phyloP scores from a whole-genome alignment of 2,888 invertebrate species.

The Nesidiocoris tenuis region DNA sequence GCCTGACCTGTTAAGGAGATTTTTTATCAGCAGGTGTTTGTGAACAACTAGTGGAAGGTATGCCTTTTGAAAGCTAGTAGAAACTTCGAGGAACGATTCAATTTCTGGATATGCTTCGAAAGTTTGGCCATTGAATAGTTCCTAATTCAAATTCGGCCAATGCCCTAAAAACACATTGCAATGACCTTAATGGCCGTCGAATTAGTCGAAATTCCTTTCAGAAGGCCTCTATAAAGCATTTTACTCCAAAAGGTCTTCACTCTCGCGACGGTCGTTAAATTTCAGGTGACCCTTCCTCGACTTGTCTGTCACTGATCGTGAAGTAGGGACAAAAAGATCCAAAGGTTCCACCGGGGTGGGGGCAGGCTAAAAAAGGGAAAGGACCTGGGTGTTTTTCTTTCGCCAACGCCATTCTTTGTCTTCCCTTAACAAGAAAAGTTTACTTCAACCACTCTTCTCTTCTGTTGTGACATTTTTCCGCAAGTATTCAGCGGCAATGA shows the following conservation, averaged over 20 bases:
- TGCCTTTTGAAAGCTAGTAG: too few relatives aligned
- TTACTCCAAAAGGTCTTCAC: constrained; percentile 45
- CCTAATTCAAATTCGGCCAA: too few relatives aligned
- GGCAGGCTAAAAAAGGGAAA: neutral
- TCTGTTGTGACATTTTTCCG: constrained; percentile 40
- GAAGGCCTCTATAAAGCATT: too few relatives aligned
- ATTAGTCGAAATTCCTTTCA: too few relatives aligned
- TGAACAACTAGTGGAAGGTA: too few relatives aligned
- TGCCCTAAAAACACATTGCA: too few relatives aligned
- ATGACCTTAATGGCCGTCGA: too few relatives aligned
- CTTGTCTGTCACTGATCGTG: neutral
- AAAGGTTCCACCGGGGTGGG: neutral
- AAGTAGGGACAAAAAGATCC: neutral
- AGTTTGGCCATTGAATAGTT: too few relatives aligned
- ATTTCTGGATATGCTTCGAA: too few relatives aligned
- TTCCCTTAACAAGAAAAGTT: constrained; percentile 41
- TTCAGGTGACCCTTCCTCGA: constrained; percentile 14
- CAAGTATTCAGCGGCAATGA: constrained; percentile 18
- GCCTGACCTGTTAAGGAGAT: too few relatives aligned
- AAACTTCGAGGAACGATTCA: too few relatives aligned
- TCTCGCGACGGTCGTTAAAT: constrained; percentile 44
- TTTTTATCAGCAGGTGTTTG: too few relatives aligned
- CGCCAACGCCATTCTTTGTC: constrained; percentile 36
- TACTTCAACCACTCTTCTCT: constrained; percentile 33
- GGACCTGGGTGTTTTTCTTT: constrained; percentile 36